These are phyloP conservation scores for Petroica traversi DNA, from an alignment of 2,113 vertebrate species.

Conservation along the genomic window DNA sequence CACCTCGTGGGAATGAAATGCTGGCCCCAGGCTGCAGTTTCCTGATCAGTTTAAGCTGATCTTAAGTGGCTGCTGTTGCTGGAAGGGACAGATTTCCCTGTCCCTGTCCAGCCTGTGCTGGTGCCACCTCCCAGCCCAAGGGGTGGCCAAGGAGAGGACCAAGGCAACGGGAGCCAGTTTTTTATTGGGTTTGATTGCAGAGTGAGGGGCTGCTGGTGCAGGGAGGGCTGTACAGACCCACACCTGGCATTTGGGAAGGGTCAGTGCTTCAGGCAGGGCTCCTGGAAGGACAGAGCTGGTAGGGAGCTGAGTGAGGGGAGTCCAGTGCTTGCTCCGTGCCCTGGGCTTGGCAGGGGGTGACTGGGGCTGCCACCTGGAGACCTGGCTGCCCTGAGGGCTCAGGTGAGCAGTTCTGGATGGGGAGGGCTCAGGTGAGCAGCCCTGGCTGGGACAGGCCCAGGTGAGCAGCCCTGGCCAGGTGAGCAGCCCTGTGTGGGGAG, in stretches of 20 bases:
- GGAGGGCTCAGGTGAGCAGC: no score
- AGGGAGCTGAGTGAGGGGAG: fast-evolving
- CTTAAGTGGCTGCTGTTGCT: neutral
- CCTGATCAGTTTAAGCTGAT: neutral
- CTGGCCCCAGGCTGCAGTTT: neutral
- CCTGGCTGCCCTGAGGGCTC: neutral
- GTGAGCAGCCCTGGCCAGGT: no score
- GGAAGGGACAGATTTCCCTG: neutral
- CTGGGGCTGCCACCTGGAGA: neutral
- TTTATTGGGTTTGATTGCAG: fast-evolving
- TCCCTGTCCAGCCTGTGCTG: neutral
- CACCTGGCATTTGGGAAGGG: fast-evolving
- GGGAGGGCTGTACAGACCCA: fast-evolving
- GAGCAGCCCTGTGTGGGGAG: no score
- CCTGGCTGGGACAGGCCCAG: no score
- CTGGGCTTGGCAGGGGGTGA: neutral
- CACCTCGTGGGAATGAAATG: neutral
- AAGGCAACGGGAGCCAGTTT: neutral
- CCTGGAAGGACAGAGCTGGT: neutral
- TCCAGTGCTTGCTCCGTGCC: no score
- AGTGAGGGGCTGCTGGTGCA: neutral
- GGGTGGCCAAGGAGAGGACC: neutral
- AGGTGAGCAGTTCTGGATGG: no score
- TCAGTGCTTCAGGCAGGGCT: neutral
- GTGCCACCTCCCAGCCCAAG: neutral